Evolutionary conservation across 2,888 invertebrate species (phyloP), one percentile per base, ranked within the genome.

Genomic region (Pterostichus niger): DNA sequence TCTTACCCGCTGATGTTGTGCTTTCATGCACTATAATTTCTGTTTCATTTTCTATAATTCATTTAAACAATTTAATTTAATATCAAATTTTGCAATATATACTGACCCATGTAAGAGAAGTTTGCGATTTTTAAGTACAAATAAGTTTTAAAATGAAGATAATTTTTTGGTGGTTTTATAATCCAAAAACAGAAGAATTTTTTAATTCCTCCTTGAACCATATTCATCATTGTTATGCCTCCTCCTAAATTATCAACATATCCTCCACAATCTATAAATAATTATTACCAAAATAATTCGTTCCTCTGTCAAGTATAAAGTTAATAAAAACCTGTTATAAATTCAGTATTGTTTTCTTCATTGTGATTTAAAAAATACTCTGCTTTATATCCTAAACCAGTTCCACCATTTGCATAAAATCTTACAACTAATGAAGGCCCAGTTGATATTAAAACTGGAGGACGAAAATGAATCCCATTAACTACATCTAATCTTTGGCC

Each of bases 211-310:
- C 92, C 92, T 61, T 91, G 91, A 11, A 93, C 91, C 94, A 95
- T 94, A 86, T 94, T 93, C 93, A 94, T 93, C 95, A 95, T 95
- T 1, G 94, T 94, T 76, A 95, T 95, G 11, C 93, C 93, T 0
- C 95, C 95, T 2, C 95, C 95, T 11, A 93, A 90, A 86, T 94
- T 93, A 84, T 93, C 93, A 0, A 95, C 94, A 88, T 93, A 92
- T 68, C 95, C 95, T 31, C 95, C 95, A 86, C 95, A 95, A 88
- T 93, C 94, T 91, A 88, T 86, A 86, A 90, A 82, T 83, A 15
- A 9, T 24, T 56, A 59, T 61, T 46, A 24, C 2, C 24, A 76
- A 52, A 15, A 13, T 49, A 46, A 61, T 24, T 64, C 11, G 5
- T 24, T 64, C 9, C 44, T 64, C 11, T 56, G 3, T 56, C 33